Percentiles rank a stretch among this genome's conserved stretches.
Evolutionary conservation across 2,888 invertebrate species (phyloP).

Genomic region (Pseudanteris insignis): DNA sequence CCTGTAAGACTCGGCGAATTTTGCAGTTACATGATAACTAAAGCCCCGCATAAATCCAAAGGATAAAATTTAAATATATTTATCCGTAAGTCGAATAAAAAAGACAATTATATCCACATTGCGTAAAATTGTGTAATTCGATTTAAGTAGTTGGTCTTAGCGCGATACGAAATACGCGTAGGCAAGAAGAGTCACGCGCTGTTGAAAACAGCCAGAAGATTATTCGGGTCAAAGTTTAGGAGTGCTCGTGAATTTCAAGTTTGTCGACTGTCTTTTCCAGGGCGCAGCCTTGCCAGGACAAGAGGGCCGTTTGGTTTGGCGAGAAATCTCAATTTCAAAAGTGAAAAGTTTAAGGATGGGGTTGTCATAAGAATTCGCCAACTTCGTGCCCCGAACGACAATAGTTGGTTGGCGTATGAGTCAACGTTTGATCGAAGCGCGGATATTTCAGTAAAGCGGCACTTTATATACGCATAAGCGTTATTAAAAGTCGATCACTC

Average conservation of each 20-base stretch:
- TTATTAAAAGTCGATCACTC: constrained; percentile 1
- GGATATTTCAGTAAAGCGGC: constrained; percentile 2
- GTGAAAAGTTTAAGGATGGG: constrained; percentile 14
- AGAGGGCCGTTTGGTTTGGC: constrained; percentile 22
- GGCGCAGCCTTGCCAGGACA: constrained; percentile 18
- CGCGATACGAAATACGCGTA: constrained; percentile 31
- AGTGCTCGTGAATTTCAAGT: constrained; percentile 46
- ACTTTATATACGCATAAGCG: not conserved
- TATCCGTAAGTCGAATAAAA: no score
- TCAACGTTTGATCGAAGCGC: not conserved
- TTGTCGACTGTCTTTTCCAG: constrained; percentile 40
- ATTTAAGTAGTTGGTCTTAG: no score
- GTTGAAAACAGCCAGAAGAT: constrained; percentile 40
- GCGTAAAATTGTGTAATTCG: no score
- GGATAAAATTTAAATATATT: no score
- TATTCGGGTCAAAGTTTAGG: constrained; percentile 45
- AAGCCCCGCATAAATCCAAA: no score
- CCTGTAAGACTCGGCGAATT: no score
- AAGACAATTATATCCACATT: no score
- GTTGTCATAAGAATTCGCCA: constrained; percentile 20
- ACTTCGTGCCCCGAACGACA: constrained; percentile 17
- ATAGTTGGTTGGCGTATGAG: not conserved
- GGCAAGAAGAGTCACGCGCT: constrained; percentile 27
- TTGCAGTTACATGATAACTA: no score
- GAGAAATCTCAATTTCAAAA: constrained; percentile 37